Conservation (phyloP, 2,113 vertebrate species). For the Nansenia antarctica region DNA sequence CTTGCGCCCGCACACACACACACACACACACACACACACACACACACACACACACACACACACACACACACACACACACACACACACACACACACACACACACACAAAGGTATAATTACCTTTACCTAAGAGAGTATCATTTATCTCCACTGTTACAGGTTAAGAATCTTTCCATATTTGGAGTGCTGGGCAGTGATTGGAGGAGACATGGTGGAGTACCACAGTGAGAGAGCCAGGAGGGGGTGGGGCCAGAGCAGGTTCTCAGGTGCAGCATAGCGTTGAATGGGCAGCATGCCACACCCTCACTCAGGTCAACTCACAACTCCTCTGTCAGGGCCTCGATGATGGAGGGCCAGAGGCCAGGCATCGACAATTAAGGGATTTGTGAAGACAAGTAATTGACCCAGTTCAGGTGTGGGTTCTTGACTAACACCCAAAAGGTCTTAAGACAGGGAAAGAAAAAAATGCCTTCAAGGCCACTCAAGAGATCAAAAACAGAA, state of each 20-base stretch:
- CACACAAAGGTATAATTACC: background rate
- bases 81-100: slow-evolving; percentile 5
- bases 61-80: background rate
- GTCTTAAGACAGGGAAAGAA: background rate
- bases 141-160: slow-evolving; percentile 35
- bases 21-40: background rate
- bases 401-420: slow-evolving; percentile 17
- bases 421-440: background rate
- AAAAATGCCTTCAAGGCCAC: background rate
- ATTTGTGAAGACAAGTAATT: slow-evolving; percentile 44
- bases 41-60: background rate
- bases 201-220: slow-evolving; percentile 19
- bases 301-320: slow-evolving; percentile 39
- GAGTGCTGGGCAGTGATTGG: slow-evolving; percentile 53
- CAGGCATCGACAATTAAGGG: slow-evolving; percentile 25
- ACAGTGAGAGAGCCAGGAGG: slow-evolving; percentile 19
- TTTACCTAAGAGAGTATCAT: slow-evolving; percentile 8
- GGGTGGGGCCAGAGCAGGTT: slow-evolving; percentile 28
- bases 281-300: slow-evolving; percentile 42
- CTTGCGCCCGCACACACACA: slow-evolving; percentile 3
- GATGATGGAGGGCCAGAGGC: background rate
- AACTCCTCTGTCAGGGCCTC: background rate
- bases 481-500: background rate
- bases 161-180: slow-evolving; percentile 56
- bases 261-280: slow-evolving; percentile 14